Evolutionary conservation across 1,140 invertebrate genomes (phyloP).

Genomic region (Drosophila dunni): DNA sequence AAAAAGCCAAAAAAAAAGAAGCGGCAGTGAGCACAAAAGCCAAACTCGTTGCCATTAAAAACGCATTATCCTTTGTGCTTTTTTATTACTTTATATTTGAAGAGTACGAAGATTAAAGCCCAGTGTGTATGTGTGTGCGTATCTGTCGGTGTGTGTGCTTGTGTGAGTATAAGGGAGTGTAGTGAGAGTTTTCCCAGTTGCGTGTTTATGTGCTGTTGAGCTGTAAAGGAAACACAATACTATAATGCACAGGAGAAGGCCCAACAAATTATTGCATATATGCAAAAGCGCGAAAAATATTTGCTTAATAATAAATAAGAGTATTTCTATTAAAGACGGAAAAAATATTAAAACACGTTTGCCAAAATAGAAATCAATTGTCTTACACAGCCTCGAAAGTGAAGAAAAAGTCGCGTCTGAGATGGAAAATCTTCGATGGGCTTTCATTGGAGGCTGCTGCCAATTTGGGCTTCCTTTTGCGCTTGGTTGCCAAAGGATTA

Average conservation of each 20-base stretch:
- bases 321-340: constrained; percentile 15
- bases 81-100: constrained; percentile 81
- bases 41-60: constrained; percentile 81
- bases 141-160: background rate
- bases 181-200: constrained; percentile 30
- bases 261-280: constrained; percentile 46
- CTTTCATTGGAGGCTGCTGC: constrained; percentile 53
- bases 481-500: constrained; percentile 80
- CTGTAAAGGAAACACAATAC: constrained; percentile 66
- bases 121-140: background rate
- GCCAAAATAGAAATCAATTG: constrained; percentile 67
- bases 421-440: constrained; percentile 36
- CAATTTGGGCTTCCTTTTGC: constrained; percentile 69
- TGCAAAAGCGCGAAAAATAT: constrained; percentile 29
- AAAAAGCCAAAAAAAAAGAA: constrained; percentile 36
- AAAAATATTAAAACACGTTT: constrained; percentile 58
- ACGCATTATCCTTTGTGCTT: constrained; percentile 80
- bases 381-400: constrained; percentile 30
- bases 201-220: constrained; percentile 77
- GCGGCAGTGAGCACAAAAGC: constrained; percentile 60
- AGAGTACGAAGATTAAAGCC: constrained; percentile 56
- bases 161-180: constrained; percentile 1
- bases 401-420: constrained; percentile 16
- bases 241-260: constrained; percentile 59
- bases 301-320: constrained; percentile 31